Percentiles rank a stretch among this genome's conserved stretches.
Evolutionary conservation across 2,888 invertebrate species (phyloP).

Genomic region (Limnephilus rhombicus): DNA sequence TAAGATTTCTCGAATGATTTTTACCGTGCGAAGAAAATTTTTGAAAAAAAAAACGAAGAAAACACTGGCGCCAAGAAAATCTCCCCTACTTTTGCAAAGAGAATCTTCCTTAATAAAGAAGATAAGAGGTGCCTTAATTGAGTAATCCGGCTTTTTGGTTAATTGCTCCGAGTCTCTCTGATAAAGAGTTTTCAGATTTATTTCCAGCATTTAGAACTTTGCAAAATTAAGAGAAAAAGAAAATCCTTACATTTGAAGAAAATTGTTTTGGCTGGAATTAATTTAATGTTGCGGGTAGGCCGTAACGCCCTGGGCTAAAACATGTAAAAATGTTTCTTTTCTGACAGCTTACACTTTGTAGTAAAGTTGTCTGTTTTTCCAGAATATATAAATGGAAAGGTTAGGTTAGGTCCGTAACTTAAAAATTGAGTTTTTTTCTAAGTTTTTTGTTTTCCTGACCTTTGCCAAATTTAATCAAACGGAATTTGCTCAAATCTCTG

Average conservation of each 20-base stretch:
- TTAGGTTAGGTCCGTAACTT: neutral
- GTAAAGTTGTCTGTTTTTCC: neutral
- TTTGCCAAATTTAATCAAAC: neutral
- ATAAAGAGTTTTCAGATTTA: neutral
- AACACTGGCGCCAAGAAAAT: neutral
- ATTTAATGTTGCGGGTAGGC: neutral
- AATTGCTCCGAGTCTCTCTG: slow-evolving; percentile 12
- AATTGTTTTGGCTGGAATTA: neutral
- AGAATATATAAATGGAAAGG: neutral
- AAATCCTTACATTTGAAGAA: neutral
- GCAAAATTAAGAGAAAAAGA: neutral
- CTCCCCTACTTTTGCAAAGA: neutral
- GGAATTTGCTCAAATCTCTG: neutral
- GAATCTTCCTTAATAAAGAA: slow-evolving; percentile 6
- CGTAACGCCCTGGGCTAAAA: neutral
- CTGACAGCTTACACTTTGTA: neutral
- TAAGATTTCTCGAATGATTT: slow-evolving; percentile 39
- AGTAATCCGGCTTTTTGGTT: slow-evolving; percentile 14
- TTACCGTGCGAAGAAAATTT: neutral
- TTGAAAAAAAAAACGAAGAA: no score
- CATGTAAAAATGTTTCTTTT: neutral
- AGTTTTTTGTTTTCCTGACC: neutral
- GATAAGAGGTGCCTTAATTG: slow-evolving; percentile 14
- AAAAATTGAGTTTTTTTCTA: neutral
- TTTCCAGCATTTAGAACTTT: neutral